Evolutionary conservation across 1,140 invertebrate genomes (phyloP).

Genomic region (Trachelipus rathkii): DNA sequence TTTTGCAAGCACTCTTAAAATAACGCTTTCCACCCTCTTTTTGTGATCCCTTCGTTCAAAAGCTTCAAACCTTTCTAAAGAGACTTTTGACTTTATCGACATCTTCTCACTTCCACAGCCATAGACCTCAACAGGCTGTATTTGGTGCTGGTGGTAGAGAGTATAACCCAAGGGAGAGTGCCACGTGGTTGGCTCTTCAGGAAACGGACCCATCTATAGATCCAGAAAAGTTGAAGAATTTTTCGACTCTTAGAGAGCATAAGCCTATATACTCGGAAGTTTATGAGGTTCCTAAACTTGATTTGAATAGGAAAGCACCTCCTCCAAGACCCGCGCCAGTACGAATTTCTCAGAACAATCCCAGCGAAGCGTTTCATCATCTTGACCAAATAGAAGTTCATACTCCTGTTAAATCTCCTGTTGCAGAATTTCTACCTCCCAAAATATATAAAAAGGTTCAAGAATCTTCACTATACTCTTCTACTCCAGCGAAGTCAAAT

Average conservation of each 20-base stretch:
- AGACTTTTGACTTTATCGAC: not conserved
- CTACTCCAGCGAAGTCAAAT: no score
- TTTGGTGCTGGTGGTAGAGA: slow-evolving; percentile 39
- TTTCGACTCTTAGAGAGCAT: slow-evolving; percentile 35
- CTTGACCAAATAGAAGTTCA: not conserved
- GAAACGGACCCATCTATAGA: slow-evolving; percentile 37
- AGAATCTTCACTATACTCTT: no score
- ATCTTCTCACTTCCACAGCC: slow-evolving; percentile 28
- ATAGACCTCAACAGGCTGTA: slow-evolving; percentile 34
- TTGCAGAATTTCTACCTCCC: slow-evolving; percentile 36
- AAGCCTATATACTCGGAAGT: slow-evolving; percentile 44
- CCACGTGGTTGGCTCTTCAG: slow-evolving; percentile 42
- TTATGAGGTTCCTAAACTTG: slow-evolving; percentile 34
- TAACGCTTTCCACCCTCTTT: slow-evolving; percentile 4
- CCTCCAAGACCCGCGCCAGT: slow-evolving; percentile 27
- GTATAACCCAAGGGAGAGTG: slow-evolving; percentile 42
- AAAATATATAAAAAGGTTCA: no score
- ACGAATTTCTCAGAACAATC: slow-evolving; percentile 4
- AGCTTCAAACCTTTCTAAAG: not conserved
- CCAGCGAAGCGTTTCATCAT: no score
- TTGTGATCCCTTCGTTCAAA: not conserved
- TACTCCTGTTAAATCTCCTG: slow-evolving; percentile 21
- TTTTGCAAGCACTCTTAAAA: not conserved
- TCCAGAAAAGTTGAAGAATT: slow-evolving; percentile 35
- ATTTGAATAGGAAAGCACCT: slow-evolving; percentile 28